phyloP scores from a whole-genome alignment of 2,888 invertebrate genomes.

The Rosalia funebris region DNA sequence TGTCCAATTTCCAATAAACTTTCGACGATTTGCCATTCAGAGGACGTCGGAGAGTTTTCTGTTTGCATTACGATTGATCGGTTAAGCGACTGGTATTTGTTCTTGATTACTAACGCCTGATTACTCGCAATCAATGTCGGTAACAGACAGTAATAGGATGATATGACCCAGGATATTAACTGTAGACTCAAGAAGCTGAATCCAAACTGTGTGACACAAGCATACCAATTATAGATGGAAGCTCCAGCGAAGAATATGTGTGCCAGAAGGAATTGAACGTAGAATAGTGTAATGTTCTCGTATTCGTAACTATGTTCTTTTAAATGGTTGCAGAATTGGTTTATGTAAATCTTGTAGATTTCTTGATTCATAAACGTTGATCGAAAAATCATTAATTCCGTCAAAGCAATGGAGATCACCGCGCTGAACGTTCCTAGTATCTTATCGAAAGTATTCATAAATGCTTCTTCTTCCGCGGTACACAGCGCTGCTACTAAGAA shows the following conservation, averaged over 20 bases:
- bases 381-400: not conserved
- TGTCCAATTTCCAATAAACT: not conserved
- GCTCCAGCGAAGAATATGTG: not conserved
- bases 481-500: not conserved
- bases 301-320: not conserved
- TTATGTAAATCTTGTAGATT: not conserved
- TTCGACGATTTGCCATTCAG: not conserved
- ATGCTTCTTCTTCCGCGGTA: not conserved
- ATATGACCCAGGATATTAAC: not conserved
- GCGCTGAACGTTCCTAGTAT: not conserved
- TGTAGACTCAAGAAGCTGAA: not conserved
- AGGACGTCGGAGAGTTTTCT: not conserved
- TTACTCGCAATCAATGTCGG: not conserved
- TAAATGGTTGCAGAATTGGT: not conserved
- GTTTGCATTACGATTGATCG: not conserved
- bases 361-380: not conserved
- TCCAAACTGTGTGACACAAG: no score
- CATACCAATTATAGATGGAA: not conserved
- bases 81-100: not conserved
- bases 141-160: not conserved
- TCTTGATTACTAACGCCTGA: not conserved
- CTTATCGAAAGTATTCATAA: not conserved
- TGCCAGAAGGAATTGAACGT: not conserved
- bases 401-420: not conserved
- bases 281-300: not conserved